Conservation (phyloP, 2,797 vertebrate genomes). For the Oreonectes daqikongensis region DNA sequence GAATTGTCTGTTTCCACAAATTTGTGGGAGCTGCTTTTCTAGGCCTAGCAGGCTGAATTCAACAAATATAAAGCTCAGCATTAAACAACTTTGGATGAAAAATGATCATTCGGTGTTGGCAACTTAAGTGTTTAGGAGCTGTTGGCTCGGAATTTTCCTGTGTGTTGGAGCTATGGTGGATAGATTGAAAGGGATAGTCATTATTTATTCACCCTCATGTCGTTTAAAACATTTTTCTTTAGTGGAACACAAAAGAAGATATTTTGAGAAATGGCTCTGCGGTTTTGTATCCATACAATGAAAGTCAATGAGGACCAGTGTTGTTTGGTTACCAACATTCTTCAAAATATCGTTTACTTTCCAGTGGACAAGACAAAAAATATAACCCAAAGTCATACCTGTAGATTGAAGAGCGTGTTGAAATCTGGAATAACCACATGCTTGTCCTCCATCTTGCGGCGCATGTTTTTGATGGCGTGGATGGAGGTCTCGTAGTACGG, state of each 20-base stretch:
- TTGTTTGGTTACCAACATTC: no score
- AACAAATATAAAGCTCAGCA: not conserved
- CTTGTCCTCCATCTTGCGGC: constrained; percentile 99
- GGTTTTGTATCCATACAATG: no score
- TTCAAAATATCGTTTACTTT: no score
- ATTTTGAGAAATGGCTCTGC: no score
- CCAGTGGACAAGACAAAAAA: not conserved
- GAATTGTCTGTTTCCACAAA: not conserved
- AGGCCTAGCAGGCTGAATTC: not conserved
- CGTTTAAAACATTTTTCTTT: no score
- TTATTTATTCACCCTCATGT: no score
- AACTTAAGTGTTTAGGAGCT: not conserved
- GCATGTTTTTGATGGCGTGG: constrained; percentile 99
- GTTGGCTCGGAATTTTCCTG: not conserved
- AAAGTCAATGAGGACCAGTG: no score
- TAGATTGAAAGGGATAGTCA: no score
- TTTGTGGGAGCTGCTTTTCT: constrained; percentile 2
- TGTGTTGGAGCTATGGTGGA: no score
- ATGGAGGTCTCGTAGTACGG: constrained; percentile 97
- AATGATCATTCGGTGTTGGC: not conserved
- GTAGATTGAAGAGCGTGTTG: constrained; percentile 94
- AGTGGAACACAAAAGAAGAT: no score
- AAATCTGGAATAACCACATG: constrained; percentile 98
- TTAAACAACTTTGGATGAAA: not conserved
- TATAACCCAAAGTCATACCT: constrained; percentile 74